Percentiles rank a stretch among this genome's conserved stretches.
Conservation (phyloP, 2,797 vertebrate genomes). For the Scolopax bukidnonensis region DNA sequence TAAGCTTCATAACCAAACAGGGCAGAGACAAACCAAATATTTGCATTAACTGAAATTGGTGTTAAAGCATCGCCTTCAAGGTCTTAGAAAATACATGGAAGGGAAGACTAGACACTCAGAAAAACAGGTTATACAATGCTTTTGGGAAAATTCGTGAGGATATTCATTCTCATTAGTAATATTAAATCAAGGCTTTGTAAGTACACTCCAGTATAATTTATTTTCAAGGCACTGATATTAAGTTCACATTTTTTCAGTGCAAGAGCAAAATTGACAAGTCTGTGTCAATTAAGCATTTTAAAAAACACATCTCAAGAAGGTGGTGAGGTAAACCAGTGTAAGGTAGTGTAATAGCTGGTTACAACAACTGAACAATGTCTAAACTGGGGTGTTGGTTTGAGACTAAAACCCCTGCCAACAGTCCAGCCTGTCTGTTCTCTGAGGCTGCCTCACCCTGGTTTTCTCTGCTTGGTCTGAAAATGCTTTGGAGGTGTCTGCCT, state of each 20-base stretch:
- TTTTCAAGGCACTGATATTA: neutral
- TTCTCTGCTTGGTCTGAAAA: neutral
- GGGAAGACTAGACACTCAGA: neutral
- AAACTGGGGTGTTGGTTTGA: neutral
- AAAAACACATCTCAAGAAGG: neutral
- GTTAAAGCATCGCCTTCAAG: conserved; percentile 8
- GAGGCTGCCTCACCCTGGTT: neutral
- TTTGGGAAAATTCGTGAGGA: neutral
- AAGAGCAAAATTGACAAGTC: neutral
- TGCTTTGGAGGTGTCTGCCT: neutral
- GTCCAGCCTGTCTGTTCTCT: neutral
- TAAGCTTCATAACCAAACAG: conserved; percentile 55
- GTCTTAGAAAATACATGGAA: neutral
- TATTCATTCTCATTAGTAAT: neutral
- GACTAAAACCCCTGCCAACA: neutral
- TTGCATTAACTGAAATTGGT: conserved; percentile 22
- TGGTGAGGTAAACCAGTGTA: neutral
- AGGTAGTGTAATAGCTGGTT: neutral
- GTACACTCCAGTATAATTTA: neutral
- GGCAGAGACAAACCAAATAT: conserved; percentile 67
- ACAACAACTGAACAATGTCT: neutral
- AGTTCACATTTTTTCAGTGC: neutral
- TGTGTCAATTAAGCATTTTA: neutral
- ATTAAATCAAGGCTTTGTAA: neutral
- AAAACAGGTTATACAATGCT: neutral